Conservation (phyloP, 2,113 vertebrate genomes). For the Sarotherodon lohbergeri region DNA sequence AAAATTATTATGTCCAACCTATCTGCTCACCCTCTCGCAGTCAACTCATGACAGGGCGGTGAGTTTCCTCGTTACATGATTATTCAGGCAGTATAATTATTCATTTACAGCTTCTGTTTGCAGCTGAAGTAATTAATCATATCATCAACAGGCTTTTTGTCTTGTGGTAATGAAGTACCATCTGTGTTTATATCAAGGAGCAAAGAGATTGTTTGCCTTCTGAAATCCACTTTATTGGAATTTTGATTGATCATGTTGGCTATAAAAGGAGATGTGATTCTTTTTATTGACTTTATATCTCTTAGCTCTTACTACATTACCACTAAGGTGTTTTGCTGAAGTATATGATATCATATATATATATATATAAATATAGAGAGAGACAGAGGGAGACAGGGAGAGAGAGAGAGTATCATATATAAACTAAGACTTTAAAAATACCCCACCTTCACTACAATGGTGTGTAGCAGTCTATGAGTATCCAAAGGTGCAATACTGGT, state of each 20-base stretch:
- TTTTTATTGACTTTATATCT: neutral
- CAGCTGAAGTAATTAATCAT: neutral
- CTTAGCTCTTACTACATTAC: neutral
- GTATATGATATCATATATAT: neutral
- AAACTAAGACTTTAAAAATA: neutral
- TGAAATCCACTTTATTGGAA: neutral
- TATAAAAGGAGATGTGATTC: neutral
- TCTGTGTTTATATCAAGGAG: neutral
- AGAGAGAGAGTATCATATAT: neutral
- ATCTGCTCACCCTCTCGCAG: slow-evolving; percentile 94
- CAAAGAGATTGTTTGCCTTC: neutral
- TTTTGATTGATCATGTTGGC: neutral
- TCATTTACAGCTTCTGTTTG: neutral
- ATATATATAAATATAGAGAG: neutral
- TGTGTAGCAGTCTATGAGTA: neutral
- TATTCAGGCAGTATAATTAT: neutral
- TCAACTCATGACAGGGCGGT: slow-evolving; percentile 92
- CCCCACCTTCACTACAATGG: neutral
- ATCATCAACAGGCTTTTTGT: neutral
- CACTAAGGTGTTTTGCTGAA: neutral
- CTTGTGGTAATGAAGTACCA: neutral
- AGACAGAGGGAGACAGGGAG: too few relatives aligned
- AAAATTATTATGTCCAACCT: slow-evolving; percentile 94
- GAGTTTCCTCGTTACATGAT: slow-evolving; percentile 45
- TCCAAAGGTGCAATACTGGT: neutral